Evolutionary conservation across 2,888 invertebrate genomes (phyloP).

Genomic region (Drosophila bunnanda): DNA sequence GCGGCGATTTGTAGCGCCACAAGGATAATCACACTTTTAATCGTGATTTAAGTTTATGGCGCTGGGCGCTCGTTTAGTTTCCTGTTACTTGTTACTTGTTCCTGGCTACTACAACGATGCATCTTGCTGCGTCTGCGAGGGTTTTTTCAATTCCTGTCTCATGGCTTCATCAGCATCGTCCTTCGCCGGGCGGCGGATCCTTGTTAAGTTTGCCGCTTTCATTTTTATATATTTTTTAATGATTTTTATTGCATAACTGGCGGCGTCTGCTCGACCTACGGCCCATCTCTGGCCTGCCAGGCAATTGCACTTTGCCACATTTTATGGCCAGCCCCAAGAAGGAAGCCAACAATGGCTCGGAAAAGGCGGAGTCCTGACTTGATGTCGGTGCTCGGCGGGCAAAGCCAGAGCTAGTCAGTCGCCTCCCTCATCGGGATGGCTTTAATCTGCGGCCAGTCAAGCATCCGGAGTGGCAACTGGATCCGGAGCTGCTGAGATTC

Average conservation of each 20-base stretch:
- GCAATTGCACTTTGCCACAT: slow-evolving; percentile 81
- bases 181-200: slow-evolving; percentile 33
- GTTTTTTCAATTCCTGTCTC: slow-evolving; percentile 42
- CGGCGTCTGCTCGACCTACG: slow-evolving; percentile 45
- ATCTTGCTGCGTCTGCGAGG: slow-evolving; percentile 42
- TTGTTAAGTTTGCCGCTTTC: slow-evolving; percentile 73
- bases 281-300: slow-evolving; percentile 42
- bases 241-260: slow-evolving; percentile 79
- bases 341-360: slow-evolving; percentile 26
- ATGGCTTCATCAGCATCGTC: slow-evolving; percentile 60
- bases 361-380: slow-evolving; percentile 19
- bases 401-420: background rate
- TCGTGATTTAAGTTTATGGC: slow-evolving; percentile 84
- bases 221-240: slow-evolving; percentile 80
- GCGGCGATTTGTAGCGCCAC: slow-evolving; percentile 83
- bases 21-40: slow-evolving; percentile 85
- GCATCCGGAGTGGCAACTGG: background rate
- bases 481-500: slow-evolving; percentile 1
- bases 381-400: slow-evolving; percentile 19
- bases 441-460: slow-evolving; percentile 10
- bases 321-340: slow-evolving; percentile 58
- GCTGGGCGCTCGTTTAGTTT: slow-evolving; percentile 76
- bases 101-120: slow-evolving; percentile 30
- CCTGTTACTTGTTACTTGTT: slow-evolving; percentile 59
- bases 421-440: background rate